phyloP scores from a whole-genome alignment of 2,113 vertebrate genomes.

The Osmerus mordax region DNA sequence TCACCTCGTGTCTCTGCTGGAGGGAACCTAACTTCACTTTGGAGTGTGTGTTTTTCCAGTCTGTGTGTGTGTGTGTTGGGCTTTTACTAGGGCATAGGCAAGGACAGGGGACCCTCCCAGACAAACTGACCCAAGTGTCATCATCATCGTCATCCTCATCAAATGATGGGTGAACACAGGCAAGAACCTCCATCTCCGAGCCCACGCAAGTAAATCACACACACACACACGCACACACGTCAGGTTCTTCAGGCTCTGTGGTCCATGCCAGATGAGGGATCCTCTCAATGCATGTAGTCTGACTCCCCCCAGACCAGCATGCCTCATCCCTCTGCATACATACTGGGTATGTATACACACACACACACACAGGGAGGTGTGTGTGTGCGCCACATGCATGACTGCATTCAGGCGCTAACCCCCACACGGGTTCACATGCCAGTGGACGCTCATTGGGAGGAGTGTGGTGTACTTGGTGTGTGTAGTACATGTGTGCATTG shows the following conservation, averaged over 20 bases:
- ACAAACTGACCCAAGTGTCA: slow-evolving; percentile 51
- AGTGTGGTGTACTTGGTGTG: slow-evolving; percentile 21
- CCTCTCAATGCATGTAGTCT: slow-evolving; percentile 41
- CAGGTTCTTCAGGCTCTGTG: neutral
- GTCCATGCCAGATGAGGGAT: too few species aligned
- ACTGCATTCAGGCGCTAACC: slow-evolving; percentile 41
- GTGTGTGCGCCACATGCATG: slow-evolving; percentile 59
- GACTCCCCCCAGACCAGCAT: slow-evolving; percentile 49
- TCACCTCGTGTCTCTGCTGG: slow-evolving; percentile 32
- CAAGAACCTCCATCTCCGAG: slow-evolving; percentile 14
- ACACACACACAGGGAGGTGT: slow-evolving; percentile 18
- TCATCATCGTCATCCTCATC: slow-evolving; percentile 20
- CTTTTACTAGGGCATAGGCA: slow-evolving; percentile 14
- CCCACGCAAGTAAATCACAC: neutral
- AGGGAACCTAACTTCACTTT: slow-evolving; percentile 24
- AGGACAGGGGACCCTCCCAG: slow-evolving; percentile 54
- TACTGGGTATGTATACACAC: slow-evolving; percentile 59
- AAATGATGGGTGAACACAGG: too few species aligned
- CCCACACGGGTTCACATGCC: neutral
- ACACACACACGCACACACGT: neutral
- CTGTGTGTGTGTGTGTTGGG: slow-evolving; percentile 2
- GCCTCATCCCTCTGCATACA: slow-evolving; percentile 58
- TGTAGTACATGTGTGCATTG: slow-evolving; percentile 47
- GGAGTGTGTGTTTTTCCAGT: slow-evolving; percentile 11
- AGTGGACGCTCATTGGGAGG: neutral